Base-by-base conservation (phyloP, 92 coral and sea anemone genomes). In the Actinernus sp. region DNA sequence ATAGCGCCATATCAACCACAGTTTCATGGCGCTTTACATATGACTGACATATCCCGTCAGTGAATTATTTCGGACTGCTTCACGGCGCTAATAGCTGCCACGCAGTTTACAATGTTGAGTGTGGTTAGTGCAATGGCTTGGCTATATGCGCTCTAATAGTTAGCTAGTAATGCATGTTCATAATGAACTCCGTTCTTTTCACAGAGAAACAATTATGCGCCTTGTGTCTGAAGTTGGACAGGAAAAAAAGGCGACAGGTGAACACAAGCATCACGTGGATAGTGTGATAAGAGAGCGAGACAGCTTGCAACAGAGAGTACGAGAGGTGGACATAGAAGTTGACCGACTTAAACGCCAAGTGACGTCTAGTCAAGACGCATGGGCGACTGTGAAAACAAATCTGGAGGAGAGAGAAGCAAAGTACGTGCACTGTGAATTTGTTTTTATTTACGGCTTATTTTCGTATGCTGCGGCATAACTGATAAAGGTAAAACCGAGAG, bases 141-240 rank as follows among this genome's bases (percentile, higher is more conserved):
- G n/a, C n/a, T n/a, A n/a, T n/a, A n/a, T n/a, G n/a, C n/a, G n/a
- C n/a, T n/a, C n/a, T n/a, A n/a, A n/a, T n/a, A n/a, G n/a, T n/a
- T n/a, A n/a, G n/a, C n/a, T n/a, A n/a, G n/a, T n/a, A n/a, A n/a
- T n/a, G n/a, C n/a, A n/a, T n/a, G n/a, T n/a, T n/a, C n/a, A n/a
- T n/a, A n/a, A n/a, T n/a, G n/a, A n/a, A n/a, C n/a, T n/a, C n/a
- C n/a, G n/a, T n/a, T 41, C 9, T 45, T 25, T 26, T 46, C 9
- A 1, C 54, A 94, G 98, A 73, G 98, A 94, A 66, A 94, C 98
- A 7, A 94, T 94, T 19, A 94, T 87, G 97, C 87, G 98, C 32
- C 65, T 94, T 44, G 98, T 94, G n/a, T 86, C 92, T 37, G 99
- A 95, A 53, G 92, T 95, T 1, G 97, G 99, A 24, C 90, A 88